Evolutionary conservation across 2,113 vertebrate species (phyloP), one percentile per base, ranked within the genome.

Genomic region (Hepsetus odoe): DNA sequence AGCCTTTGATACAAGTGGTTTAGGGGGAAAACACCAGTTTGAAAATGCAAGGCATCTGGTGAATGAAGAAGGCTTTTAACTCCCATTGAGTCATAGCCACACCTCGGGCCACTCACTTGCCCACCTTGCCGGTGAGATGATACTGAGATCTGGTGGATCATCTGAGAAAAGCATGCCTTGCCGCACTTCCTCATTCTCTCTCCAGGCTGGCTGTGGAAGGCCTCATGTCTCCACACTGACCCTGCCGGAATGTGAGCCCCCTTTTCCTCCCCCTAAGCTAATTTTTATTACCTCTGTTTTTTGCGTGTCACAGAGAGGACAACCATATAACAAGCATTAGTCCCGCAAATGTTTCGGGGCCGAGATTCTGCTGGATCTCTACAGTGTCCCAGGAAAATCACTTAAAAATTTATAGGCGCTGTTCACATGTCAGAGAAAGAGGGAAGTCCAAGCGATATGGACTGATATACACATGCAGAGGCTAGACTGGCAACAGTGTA

Each of bases 311-410:
- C 24, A 14, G n/a, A 46, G 71, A 83, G 74, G 67, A 74, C 74
- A 80, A 35, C 59, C 32, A 30, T 80, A 80, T 71, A 77, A 71
- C 70, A 75, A 18, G 30, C 51, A 66, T 56, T 13, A 69, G 62
- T 28, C 64, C 76, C 6, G 9, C 20, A 24, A 71, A 74, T 20
- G 40, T 62, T 77, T 77, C 70, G 3, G 66, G 68, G 46, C 46
- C 11, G 3, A 49, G 55, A 64, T 72, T 62, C 66, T 40, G 14
- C 26, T 65, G 44, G 80, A 74, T 69, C 81, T 81, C 44, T 64
- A 68, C 74, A 33, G 68, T 56, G 74, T 81, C 79, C 79, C 74
- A 55, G 81, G 79, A 79, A 83, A 82, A 74, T 82, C 77, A 61
- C 49, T 80, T 75, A 72, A 81, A 78, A 22, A 33, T 80, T 82